Conservation (phyloP, 2,113 vertebrate species). For the Ellobius talpinus region DNA sequence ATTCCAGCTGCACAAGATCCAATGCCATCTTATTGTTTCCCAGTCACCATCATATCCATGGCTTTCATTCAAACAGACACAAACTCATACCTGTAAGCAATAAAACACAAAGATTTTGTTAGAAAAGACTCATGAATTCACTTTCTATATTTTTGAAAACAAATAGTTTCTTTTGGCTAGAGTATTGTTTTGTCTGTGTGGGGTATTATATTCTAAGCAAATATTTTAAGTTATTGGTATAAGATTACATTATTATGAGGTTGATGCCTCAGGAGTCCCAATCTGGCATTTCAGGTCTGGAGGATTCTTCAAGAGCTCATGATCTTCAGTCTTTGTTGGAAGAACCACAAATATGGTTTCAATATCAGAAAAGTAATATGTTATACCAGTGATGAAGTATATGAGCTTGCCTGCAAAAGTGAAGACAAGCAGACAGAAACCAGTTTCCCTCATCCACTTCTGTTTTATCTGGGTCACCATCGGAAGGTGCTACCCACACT, state of each 20-base stretch:
- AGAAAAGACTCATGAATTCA: neutral
- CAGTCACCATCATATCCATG: neutral
- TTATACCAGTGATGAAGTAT: neutral
- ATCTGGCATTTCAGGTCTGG: neutral
- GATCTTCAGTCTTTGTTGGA: neutral
- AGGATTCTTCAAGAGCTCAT: neutral
- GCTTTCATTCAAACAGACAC: neutral
- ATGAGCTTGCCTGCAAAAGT: neutral
- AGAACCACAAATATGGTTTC: neutral
- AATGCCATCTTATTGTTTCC: neutral
- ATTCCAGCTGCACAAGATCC: too few relatives aligned
- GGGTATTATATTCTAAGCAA: neutral
- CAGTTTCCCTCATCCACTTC: neutral
- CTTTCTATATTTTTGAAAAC: neutral
- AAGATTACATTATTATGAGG: neutral
- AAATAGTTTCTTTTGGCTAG: too few relatives aligned
- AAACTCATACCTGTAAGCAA: neutral
- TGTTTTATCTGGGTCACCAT: neutral
- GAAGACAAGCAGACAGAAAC: neutral
- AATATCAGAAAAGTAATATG: neutral
- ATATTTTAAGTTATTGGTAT: neutral
- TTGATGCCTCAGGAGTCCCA: neutral
- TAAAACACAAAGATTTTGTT: neutral
- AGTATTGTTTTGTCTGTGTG: neutral
- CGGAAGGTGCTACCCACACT: neutral